Evolutionary conservation across 2,797 vertebrate species (phyloP).

Genomic region (Sternotherus odoratus): DNA sequence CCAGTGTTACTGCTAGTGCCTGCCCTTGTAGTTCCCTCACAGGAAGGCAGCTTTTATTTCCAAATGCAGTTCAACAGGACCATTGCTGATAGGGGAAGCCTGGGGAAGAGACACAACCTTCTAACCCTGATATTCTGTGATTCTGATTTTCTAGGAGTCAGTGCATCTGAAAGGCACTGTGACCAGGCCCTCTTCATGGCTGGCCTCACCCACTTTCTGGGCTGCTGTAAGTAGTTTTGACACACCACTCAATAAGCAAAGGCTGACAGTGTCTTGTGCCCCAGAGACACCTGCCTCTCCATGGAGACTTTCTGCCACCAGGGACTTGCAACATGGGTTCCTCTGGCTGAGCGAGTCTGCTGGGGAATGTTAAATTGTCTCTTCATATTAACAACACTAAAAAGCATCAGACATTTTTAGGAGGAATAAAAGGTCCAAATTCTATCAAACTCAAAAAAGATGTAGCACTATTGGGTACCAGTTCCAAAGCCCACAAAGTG

Average conservation of each 20-base stretch:
- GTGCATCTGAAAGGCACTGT: not conserved
- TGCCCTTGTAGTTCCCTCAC: not conserved
- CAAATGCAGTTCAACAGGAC: not conserved
- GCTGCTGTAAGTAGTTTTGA: not conserved
- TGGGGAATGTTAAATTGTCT: slow-evolving; percentile 45
- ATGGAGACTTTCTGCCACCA: not conserved
- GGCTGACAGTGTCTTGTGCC: not conserved
- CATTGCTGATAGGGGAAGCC: not conserved
- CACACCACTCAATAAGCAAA: not conserved
- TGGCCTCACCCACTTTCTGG: not conserved
- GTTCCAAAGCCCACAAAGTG: slow-evolving; percentile 42
- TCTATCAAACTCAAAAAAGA: not conserved
- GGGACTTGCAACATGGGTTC: slow-evolving; percentile 26
- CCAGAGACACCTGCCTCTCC: not conserved
- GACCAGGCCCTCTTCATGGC: not conserved
- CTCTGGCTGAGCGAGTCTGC: slow-evolving; percentile 22
- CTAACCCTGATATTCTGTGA: too few species aligned
- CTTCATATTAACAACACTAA: slow-evolving; percentile 31
- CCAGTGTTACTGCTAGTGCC: not conserved
- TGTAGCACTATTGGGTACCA: not conserved
- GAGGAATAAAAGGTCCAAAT: slow-evolving; percentile 37
- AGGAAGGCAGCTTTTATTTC: not conserved
- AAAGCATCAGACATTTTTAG: slow-evolving; percentile 69
- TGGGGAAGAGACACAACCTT: not conserved
- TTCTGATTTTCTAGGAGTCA: not conserved